Base-by-base conservation (phyloP, 2,797 vertebrate species). In the Gila robusta region DNA sequence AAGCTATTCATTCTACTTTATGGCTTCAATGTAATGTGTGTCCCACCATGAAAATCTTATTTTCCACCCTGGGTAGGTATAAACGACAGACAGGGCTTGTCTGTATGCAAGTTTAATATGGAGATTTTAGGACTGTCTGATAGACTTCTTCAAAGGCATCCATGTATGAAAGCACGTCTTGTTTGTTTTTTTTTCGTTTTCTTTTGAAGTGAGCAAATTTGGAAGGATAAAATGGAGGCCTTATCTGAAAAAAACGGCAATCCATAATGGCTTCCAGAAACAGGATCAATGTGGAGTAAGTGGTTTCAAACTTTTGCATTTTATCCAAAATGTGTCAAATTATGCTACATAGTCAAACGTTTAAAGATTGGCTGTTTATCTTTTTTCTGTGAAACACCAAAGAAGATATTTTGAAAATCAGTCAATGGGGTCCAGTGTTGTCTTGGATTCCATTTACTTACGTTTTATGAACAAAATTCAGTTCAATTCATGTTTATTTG, bases 1-100 rank as follows among this genome's bases (percentile, higher is more conserved):
- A 80, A 90, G 93, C 93, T 88, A 95, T 95, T 92, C 93, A 94
- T 95, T 95, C 91, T 94, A 90, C 92, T 95, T 94, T 93, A 92
- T 67, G 86, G 82, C 86, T 87, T 85, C 89, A 91, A 86, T 86
- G 90, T 90, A 93, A 92, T 90, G 92, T 88, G 81, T 92, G 86
- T 89, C 94, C 93, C 91, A 90, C 90, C 94, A 92, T 94, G 92
- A 93, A 89, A 94, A 94, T 90, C 86, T 0, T 92, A 93, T 95
- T 94, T 94, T 92, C 92, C 85, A 86, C 89, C 88, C 91, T 79
- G 41, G 88, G 91, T 89, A 94, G 93, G 94, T 94, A 44, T 44
- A 94, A 94, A 92, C 78, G 87, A 87, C 93, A 93, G 90, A 88
- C 70, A 47, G 89, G 90, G 92, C 76, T 93, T 90, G 92, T 93